Evolutionary conservation across 2,888 invertebrate species (phyloP).

Genomic region (Drosophila picticornis): DNA sequence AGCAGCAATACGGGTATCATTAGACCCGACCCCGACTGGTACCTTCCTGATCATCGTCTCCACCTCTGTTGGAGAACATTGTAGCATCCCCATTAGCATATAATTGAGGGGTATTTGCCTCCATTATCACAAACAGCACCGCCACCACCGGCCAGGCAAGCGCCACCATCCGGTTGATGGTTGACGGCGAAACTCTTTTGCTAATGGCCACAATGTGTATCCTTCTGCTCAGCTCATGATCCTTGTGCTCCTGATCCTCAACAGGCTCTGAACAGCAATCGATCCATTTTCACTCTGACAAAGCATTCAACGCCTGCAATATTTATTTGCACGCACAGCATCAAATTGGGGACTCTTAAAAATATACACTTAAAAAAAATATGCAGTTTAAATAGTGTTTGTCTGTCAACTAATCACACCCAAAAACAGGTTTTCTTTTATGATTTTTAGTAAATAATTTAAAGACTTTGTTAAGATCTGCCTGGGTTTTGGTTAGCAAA

Average conservation of each 20-base stretch:
- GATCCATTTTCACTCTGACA: conserved; percentile 46
- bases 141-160: neutral
- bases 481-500: conserved; percentile 5
- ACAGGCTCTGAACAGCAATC: conserved; percentile 55
- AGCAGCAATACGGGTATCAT: neutral
- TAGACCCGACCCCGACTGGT: neutral
- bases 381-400: neutral
- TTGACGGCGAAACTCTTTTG: conserved; percentile 73
- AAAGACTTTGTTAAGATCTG: conserved; percentile 7
- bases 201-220: conserved; percentile 50
- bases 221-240: conserved; percentile 51
- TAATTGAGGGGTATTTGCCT: neutral
- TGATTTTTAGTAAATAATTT: neutral
- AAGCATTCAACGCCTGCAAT: conserved; percentile 44
- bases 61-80: neutral
- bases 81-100: neutral
- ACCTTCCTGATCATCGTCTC: neutral
- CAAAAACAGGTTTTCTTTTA: neutral
- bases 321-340: conserved; percentile 18
- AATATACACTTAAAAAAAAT: conserved; percentile 22
- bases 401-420: neutral
- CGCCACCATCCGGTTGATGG: conserved; percentile 54
- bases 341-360: conserved; percentile 35
- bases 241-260: conserved; percentile 59
- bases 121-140: neutral